Evolutionary conservation across 2,797 vertebrate species (phyloP).

Genomic region (Lithobates pipiens): DNA sequence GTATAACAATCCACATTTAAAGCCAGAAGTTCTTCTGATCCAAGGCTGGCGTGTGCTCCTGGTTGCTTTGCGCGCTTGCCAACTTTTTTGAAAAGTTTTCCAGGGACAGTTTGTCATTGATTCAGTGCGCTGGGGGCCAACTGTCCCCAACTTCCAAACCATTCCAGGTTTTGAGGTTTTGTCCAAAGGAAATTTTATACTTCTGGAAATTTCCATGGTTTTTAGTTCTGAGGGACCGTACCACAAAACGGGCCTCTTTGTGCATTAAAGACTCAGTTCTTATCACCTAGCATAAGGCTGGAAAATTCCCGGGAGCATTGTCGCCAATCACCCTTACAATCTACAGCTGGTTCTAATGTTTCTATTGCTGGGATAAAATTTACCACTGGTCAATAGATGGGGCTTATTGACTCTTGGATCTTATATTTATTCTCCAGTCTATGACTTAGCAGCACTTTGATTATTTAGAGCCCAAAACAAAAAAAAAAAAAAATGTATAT

Average conservation of each 20-base stretch:
- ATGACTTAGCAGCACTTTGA: too few species aligned
- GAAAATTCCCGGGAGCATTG: not conserved
- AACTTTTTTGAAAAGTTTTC: not conserved
- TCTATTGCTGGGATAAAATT: not conserved
- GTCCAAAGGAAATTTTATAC: not conserved
- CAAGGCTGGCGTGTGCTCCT: not conserved
- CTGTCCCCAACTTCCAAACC: not conserved
- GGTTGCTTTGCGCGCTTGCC: not conserved
- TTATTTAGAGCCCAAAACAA: too few species aligned
- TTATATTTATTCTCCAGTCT: not conserved
- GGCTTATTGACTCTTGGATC: not conserved
- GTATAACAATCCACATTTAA: not conserved
- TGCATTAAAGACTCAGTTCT: not conserved
- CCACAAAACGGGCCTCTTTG: not conserved
- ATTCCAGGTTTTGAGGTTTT: not conserved
- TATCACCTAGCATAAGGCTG: not conserved
- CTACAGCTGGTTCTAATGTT: not conserved
- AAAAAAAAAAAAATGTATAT: too few species aligned
- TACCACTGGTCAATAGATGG: too few species aligned
- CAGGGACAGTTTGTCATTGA: not conserved
- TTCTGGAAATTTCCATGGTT: not conserved
- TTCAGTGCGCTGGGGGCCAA: not conserved
- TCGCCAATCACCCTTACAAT: not conserved
- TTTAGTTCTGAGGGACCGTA: too few species aligned
- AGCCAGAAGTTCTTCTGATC: not conserved